Evolutionary conservation across 1,140 invertebrate species (phyloP), one percentile per base, ranked within the genome.

Genomic region (Conus ventricosus): DNA sequence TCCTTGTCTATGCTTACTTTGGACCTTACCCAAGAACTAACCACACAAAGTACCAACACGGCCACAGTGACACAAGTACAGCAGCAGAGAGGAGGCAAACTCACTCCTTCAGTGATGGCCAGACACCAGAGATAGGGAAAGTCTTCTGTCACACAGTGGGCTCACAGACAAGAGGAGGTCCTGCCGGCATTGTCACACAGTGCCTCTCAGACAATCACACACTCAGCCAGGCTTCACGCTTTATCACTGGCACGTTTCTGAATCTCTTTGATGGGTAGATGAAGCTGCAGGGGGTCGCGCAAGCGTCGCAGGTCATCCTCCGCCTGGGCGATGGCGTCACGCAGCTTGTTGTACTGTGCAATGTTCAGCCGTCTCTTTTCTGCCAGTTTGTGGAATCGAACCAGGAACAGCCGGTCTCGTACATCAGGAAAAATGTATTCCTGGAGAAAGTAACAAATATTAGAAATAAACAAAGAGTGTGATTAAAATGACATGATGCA

Each of bases 391-490:
- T 99, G 97, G 88, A 99, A 96, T 53, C 96, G 96, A 51, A 98
- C 95, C 27, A 99, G 96, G 92, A 97, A 98, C 93, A 99, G 97
- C 53, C 99, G 96, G 92, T 99, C 97, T 92, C 97, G 97, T 0
- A 99, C 98, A 90, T 98, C 97, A 15, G 97, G 97, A 91, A 99
- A 96, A 90, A 98, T 96, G 95, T 99, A 99, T 95, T 99, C 98
- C 98, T 99, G 95, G 57, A 96, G 96, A 87, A 8, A 80, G 17
- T 11, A 63, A 63, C 39, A 39, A 39, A 39, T 39, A 39, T 39
- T 3, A 39, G 39, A 39, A 39, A 75, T 8, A 75, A n/a, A n/a
- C 71, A 75, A 1, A 67, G 1, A 23, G 60, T 67, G 39, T 39
- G 39, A 39, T 39, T 39, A 39, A 39, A 39, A 39, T 39, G 39